Evolutionary conservation across 2,888 invertebrate species (phyloP).

Genomic region (Gymnoscelis rufifasciata): DNA sequence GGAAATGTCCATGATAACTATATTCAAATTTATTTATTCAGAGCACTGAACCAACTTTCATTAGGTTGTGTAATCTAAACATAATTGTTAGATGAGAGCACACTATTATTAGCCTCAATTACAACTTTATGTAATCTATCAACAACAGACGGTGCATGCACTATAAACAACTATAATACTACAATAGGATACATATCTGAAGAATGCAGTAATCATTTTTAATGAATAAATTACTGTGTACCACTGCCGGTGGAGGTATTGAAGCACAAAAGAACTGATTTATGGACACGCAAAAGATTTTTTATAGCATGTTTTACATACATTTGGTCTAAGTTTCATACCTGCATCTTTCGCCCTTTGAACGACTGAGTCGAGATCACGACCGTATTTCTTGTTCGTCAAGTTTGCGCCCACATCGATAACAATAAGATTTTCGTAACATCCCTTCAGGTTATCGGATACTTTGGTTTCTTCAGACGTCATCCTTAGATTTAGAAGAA

Average conservation of each 20-base stretch:
- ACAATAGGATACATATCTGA: conserved; percentile 15
- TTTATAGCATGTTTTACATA: too few species aligned
- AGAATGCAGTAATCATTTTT: conserved; percentile 37
- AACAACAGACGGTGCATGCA: background rate
- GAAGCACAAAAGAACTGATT: conserved; percentile 21
- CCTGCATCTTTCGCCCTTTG: conserved; percentile 96
- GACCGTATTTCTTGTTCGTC: conserved; percentile 94
- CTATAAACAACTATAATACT: conserved; percentile 1
- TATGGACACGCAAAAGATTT: conserved; percentile 35
- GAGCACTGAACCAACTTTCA: conserved; percentile 9
- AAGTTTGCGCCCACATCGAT: conserved; percentile 96
- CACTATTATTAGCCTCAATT: conserved; percentile 4
- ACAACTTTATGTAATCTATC: conserved; percentile 13
- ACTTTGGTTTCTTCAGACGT: conserved; percentile 75
- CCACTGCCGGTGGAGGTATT: conserved; percentile 19
- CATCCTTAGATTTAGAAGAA: conserved; percentile 68
- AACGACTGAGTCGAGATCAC: conserved; percentile 94
- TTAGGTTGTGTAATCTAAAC: conserved; percentile 14
- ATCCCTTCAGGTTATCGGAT: conserved; percentile 83
- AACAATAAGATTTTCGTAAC: conserved; percentile 94
- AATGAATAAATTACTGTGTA: conserved; percentile 41
- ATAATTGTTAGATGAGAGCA: conserved; percentile 6
- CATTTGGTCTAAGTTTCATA: conserved; percentile 43
- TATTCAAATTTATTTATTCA: background rate
- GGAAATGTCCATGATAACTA: too few species aligned